phyloP scores from a whole-genome alignment of 1,140 invertebrate genomes.

The Tetramorium parvispinum region DNA sequence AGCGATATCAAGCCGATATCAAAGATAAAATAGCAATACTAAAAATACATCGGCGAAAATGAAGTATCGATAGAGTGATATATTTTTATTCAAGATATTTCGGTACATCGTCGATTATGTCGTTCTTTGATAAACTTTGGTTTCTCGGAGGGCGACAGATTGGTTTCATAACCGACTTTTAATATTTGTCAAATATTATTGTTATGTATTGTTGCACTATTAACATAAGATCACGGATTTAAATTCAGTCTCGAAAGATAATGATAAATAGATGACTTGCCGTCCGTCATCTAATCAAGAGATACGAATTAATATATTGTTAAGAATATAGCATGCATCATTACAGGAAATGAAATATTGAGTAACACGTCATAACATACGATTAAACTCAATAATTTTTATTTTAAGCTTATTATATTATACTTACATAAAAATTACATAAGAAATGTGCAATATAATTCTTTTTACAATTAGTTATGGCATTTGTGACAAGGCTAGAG shows the following conservation, averaged over 20 bases:
- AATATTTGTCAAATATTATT: neutral
- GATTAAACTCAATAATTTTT: neutral
- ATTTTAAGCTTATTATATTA: too few relatives aligned
- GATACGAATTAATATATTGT: neutral
- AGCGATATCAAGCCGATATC: neutral
- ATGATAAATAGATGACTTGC: neutral
- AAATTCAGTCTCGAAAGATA: neutral
- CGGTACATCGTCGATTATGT: neutral
- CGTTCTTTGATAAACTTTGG: constrained; percentile 18
- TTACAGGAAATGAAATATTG: neutral
- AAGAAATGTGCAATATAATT: too few relatives aligned
- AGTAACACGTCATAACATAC: neutral
- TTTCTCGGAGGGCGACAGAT: neutral
- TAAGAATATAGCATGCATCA: neutral
- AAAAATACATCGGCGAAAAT: neutral
- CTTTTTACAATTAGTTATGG: too few relatives aligned
- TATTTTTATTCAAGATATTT: neutral
- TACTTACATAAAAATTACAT: too few relatives aligned
- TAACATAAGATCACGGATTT: neutral
- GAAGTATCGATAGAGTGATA: neutral
- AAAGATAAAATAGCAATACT: neutral
- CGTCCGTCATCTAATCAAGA: neutral
- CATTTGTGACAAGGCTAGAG: too few relatives aligned
- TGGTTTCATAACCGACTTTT: neutral
- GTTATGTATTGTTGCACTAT: neutral